Base-by-base conservation (phyloP, 2,888 invertebrate genomes). In the Parochlus steinenii region DNA sequence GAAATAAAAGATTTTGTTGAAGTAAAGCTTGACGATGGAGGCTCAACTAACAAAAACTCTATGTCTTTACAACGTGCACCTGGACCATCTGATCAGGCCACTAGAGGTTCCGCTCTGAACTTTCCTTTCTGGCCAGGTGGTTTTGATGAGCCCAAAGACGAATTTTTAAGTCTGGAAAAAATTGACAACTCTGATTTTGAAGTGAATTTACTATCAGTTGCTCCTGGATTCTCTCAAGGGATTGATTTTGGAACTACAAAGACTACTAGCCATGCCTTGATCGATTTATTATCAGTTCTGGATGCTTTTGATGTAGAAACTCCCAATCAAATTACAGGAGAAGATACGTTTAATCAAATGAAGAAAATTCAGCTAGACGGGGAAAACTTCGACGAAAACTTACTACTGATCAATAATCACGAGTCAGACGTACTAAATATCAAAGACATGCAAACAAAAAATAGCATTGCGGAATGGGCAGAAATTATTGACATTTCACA, bases 111-210 rank as follows among this genome's bases (percentile, higher is more conserved):
- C 33, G 70, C 75, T 1, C 75, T 74, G 39, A 85, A 82, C 52
- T 76, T 73, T 50, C 87, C 86, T 1, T 92, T 92, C 53, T 73
- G 83, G 67, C 90, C 90, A 1, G 89, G 83, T 30, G 81, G 85
- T 3, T 79, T 85, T 52, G 66, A 72, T 41, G 62, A 69, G 31
- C 64, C 69, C 1, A 58, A 61, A 26, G 46, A 49, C 12, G 62
- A 63, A 43, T 56, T 67, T 39, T 50, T 63, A 11, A 52, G 59
- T 31, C 43, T 58, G 3, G 51, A 54, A 16, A n/a, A n/a, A n/a
- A 46, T 53, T 40, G 54, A 51, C 15, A 56, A 61, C 31, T 56
- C 63, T 19, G 53, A 56, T 40, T 54, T 67, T 32, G 63, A 50
- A 1, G 46, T 44, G 2, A 46, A 54, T 40, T 52, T 72, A 19